These are phyloP conservation scores for Metopia argyrocephala DNA, from an alignment of 2,888 invertebrate species.

Conservation along the genomic window DNA sequence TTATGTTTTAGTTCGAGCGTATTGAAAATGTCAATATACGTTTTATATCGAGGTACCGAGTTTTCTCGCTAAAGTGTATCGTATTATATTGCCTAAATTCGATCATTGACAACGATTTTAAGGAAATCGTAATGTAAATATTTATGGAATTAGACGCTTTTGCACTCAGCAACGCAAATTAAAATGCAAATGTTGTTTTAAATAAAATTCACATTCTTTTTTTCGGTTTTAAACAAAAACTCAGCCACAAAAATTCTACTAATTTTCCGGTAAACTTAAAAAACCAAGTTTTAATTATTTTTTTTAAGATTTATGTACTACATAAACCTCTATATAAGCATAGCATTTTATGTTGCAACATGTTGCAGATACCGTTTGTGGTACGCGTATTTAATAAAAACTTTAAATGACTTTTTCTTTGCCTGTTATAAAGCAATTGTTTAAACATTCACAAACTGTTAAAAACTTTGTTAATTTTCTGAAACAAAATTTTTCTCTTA, in stretches of 20 bases:
- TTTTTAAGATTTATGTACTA: neutral
- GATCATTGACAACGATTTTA: too few relatives aligned
- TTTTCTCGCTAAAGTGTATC: too few relatives aligned
- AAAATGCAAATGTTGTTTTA: too few relatives aligned
- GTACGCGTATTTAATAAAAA: conserved; percentile 14
- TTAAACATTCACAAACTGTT: neutral
- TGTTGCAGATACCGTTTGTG: conserved; percentile 17
- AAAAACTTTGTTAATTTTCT: conserved; percentile 34
- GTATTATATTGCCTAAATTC: too few relatives aligned
- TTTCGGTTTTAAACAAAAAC: neutral
- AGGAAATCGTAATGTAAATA: too few relatives aligned
- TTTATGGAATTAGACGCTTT: too few relatives aligned
- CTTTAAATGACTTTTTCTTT: conserved; percentile 21
- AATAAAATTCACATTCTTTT: neutral
- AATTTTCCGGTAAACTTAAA: too few relatives aligned
- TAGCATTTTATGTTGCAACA: conserved; percentile 10
- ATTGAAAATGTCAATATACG: too few relatives aligned
- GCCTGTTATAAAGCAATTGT: neutral
- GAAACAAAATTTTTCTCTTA: neutral
- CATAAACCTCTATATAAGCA: too few relatives aligned
- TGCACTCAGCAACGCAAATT: too few relatives aligned
- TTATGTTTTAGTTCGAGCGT: too few relatives aligned
- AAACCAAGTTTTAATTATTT: neutral
- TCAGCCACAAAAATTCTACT: neutral
- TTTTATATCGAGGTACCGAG: too few relatives aligned